Base-by-base conservation (phyloP, 1,140 invertebrate species). In the Aphis craccivora region DNA sequence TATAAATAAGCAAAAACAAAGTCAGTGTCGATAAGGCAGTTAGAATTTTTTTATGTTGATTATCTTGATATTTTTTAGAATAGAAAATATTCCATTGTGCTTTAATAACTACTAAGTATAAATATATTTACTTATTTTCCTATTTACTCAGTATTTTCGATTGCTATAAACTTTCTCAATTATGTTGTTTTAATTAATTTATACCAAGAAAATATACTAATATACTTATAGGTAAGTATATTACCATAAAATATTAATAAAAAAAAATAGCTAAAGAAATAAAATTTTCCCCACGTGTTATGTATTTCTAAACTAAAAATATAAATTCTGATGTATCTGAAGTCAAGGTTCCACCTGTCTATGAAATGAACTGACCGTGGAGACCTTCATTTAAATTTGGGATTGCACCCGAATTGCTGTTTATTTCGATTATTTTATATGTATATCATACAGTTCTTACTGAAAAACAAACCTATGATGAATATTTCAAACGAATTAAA, bases 351-450 rank as follows among this genome's bases (percentile, higher is more conserved):
- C 14, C 37, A 51, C 35, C 20, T 55, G 45, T 55, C 35, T 93
- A 51, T 53, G 51, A 93, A 84, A 53, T 84, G 35, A 93, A 53
- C n/a, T 93, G 45, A 93, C 81, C 76, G 81, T 86, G 81, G 37
- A 84, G 81, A 93, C 81, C 91, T 93, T 93, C 91, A 23, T 93
- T 93, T 93, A 86, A 93, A 53, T 93, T 93, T 93, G 35, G 48
- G 81, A 93, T 55, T 53, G 35, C 35, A 55, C 30, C 81, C 45
- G 91, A 53, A 86, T 14, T 83, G 40, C 25, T 92, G 23, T 48
- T 60, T 90, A 90, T 60, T 60, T 90, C 37, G 88, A 43, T 30
- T 40, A 60, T 90, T 90, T 90, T 43, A 60, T 3, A 25, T 35
- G 48, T 89, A 53, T 8, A 88, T 22, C 1, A 20, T 40, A 53